A percentile compares a stretch with the other conserved stretches of the same genome.
These are phyloP conservation scores for Trichogramma dendrolimi DNA, from an alignment of 2,888 invertebrate genomes.

Conservation along the genomic window DNA sequence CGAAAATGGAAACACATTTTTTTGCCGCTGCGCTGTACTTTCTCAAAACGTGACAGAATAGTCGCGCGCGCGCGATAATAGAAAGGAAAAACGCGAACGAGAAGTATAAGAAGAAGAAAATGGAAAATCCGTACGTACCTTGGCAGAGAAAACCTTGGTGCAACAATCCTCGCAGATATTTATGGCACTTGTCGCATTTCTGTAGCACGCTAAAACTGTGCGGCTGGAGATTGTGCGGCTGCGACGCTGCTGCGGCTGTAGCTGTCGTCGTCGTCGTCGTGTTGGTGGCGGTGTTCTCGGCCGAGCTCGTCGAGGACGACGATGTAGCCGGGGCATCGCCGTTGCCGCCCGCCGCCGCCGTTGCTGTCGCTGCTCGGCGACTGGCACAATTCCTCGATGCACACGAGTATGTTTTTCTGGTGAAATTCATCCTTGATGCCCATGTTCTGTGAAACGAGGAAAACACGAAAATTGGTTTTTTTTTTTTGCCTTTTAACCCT, in stretches of 20 bases:
- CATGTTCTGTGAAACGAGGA: slow-evolving; percentile 60
- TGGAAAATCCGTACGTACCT: slow-evolving; percentile 47
- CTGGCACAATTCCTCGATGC: slow-evolving; percentile 63
- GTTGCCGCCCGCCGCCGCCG: slow-evolving; percentile 11
- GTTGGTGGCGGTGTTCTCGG: slow-evolving; percentile 3
- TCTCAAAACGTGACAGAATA: not conserved
- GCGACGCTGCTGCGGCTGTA: slow-evolving; percentile 20
- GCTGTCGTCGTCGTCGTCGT: slow-evolving; percentile 19
- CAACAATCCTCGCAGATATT: slow-evolving; percentile 65
- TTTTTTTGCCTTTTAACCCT: too few relatives aligned
- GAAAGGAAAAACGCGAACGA: not conserved
- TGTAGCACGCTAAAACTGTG: slow-evolving; percentile 67
- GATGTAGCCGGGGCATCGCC: slow-evolving; percentile 28
- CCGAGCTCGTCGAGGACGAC: not conserved
- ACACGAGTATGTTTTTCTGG: slow-evolving; percentile 64
- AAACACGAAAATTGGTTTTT: too few relatives aligned
- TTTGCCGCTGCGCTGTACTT: not conserved
- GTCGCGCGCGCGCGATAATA: not conserved
- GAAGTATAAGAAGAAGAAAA: not conserved
- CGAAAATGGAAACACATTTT: not conserved
- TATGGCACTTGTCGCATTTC: slow-evolving; percentile 70
- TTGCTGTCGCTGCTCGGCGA: slow-evolving; percentile 33
- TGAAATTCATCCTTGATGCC: slow-evolving; percentile 72
- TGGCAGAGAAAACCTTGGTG: slow-evolving; percentile 70
- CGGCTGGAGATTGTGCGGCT: slow-evolving; percentile 56